Base-by-base conservation (phyloP, 2,797 vertebrate genomes). In the Ciconia nigra region DNA sequence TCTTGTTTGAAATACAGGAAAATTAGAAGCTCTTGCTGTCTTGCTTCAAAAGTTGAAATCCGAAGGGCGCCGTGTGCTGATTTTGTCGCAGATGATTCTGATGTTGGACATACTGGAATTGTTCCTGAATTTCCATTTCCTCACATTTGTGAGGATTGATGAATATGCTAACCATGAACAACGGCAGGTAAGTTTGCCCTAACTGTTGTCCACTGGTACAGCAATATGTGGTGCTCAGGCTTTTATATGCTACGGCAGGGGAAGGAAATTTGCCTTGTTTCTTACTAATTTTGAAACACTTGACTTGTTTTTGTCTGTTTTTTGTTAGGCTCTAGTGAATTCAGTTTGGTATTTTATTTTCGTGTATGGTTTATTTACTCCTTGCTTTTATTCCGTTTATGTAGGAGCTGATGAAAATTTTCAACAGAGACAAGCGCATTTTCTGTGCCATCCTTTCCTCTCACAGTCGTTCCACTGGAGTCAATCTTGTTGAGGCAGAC, bases 371-470 rank as follows among this genome's bases (percentile, higher is more conserved):
- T 79, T 73, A 46, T 78, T 89, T 77, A 73, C 33, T 89, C 18
- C 46, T 78, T 83, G 11, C 15, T 92, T 83, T 78, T 69, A 19
- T 37, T 78, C 54, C 1, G 1, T 83, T 77, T 57, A 3, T 72
- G 77, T 94, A 99, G 99, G 99, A 99, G 89, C 98, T 98, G 54
- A 99, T 99, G 98, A 99, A 98, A 94, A 98, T 95, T 90, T 99
- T 99, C 89, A 99, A 99, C 97, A 98, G 98, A 95, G 99, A 99
- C 98, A 98, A 98, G 90, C 98, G 98, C 89, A 98, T 99, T 72
- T 99, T 99, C 98, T 99, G 99, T 96, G 98, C 98, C 96, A 99
- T 99, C 97, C 98, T 99, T 91, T 99, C 99, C 93, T 99, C 99
- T 90, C 99, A 99, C 91, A 99, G 99, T 96, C 99, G 99, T 89